Conservation (phyloP, 2,888 invertebrate genomes). For the Gastrophysa polygoni region DNA sequence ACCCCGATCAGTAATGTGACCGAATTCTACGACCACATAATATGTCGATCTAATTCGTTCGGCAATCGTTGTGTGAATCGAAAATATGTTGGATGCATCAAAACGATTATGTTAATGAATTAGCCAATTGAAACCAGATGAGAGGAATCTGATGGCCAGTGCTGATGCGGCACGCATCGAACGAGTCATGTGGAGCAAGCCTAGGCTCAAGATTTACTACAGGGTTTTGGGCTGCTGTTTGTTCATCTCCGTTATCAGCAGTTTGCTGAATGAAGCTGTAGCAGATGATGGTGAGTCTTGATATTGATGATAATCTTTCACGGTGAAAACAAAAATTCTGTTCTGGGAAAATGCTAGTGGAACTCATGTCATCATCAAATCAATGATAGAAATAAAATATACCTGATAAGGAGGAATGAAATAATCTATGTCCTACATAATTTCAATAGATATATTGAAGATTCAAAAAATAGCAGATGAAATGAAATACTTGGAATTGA, state of each 20-base stretch:
- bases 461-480: no score
- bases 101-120: conserved; percentile 22
- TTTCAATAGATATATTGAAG: no score
- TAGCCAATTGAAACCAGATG: conserved; percentile 13
- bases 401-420: no score
- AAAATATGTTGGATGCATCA: conserved; percentile 25
- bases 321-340: no score
- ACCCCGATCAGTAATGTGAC: not conserved
- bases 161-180: conserved; percentile 22
- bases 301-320: no score
- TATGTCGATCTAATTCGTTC: conserved; percentile 12
- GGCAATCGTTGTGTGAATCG: conserved; percentile 11
- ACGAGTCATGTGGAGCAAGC: conserved; percentile 20
- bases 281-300: not conserved
- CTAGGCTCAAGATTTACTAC: no score
- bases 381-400: no score
- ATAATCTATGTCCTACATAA: no score
- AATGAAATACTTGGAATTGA: no score
- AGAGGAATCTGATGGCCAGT: conserved; percentile 5
- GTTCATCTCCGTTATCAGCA: not conserved
- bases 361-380: no score
- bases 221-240: not conserved
- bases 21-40: not conserved
- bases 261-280: not conserved
- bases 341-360: no score